Base-by-base conservation (phyloP, 2,113 vertebrate species). In the Jacana jacana region DNA sequence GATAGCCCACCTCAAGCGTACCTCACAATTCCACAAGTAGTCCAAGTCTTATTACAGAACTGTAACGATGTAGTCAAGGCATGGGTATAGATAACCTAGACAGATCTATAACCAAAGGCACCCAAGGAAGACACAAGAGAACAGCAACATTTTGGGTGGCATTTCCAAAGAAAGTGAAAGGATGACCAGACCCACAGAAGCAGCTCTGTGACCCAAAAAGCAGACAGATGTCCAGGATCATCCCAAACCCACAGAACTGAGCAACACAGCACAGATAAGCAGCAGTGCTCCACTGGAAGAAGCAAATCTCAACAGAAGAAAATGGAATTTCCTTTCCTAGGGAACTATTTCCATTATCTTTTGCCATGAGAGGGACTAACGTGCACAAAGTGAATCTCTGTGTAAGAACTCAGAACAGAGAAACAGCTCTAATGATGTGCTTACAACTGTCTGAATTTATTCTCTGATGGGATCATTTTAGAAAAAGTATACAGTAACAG, bases 311-410 rank as follows among this genome's bases (percentile, higher is more conserved):
- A 60, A 37, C 9, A 72, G 40, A 66, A 78, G 52, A 4, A 13
- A 64, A 10, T 0, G 10, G 10, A 18, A 46, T 60, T 79, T 31
- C 23, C 60, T 85, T 78, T 37, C 37, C 20, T n/a, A 52, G 6
- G 24, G 7, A 85, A 33, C 6, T n/a, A 6, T 9, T 66, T 57
- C 14, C 48, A 48, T 23, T 23, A 7, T 33, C 25, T 75, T 52
- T 54, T 23, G 9, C 42, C 57, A 35, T 4, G 17, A 81, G 40
- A 85, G 31, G 8, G 19, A 37, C 20, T 14, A 39, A 33, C 6
- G n/a, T 4, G 9, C 57, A 81, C 31, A 35, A 51, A 61, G 9
- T 2, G 0, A 17, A 73, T 60, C 71, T 22, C 23, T 7, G 2
- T 4, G 4, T 23, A 57, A 51, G 31, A 37, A 37, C 19, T 35